Evolutionary conservation across 2,888 invertebrate genomes (phyloP).

Genomic region (Stenotaenia linearis): DNA sequence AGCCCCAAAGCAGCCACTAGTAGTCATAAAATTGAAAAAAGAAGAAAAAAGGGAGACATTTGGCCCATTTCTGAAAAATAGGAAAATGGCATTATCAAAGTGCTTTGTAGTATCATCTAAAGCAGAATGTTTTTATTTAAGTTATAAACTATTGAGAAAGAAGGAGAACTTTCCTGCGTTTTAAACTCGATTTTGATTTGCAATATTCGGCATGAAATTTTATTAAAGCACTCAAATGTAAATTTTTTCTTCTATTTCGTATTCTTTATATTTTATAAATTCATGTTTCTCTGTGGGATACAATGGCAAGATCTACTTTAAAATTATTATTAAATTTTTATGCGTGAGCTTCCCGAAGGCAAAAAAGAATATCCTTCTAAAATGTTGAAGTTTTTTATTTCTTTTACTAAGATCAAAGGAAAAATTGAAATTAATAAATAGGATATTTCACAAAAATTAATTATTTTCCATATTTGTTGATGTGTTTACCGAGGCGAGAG

Average conservation of each 20-base stretch:
- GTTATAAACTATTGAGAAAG: neutral
- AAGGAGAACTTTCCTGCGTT: neutral
- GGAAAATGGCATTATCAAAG: neutral
- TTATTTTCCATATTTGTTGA: no score
- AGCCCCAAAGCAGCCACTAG: neutral
- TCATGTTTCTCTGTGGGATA: neutral
- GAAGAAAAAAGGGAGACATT: neutral
- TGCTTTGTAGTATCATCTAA: neutral
- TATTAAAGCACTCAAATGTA: neutral
- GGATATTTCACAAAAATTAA: neutral
- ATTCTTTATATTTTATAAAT: neutral
- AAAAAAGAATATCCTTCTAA: neutral
- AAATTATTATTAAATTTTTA: neutral
- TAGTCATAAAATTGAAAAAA: neutral
- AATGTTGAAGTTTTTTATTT: neutral
- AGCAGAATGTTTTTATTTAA: neutral
- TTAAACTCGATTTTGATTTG: no score
- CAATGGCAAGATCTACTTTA: neutral
- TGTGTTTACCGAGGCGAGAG: neutral
- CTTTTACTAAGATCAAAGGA: neutral
- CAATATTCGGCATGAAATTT: no score
- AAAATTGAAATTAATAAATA: neutral
- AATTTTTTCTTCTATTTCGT: neutral
- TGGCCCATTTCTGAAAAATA: neutral
- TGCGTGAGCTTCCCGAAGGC: neutral